These are phyloP conservation scores for Monopis laevigella DNA, from an alignment of 2,888 invertebrate genomes.

Conservation along the genomic window DNA sequence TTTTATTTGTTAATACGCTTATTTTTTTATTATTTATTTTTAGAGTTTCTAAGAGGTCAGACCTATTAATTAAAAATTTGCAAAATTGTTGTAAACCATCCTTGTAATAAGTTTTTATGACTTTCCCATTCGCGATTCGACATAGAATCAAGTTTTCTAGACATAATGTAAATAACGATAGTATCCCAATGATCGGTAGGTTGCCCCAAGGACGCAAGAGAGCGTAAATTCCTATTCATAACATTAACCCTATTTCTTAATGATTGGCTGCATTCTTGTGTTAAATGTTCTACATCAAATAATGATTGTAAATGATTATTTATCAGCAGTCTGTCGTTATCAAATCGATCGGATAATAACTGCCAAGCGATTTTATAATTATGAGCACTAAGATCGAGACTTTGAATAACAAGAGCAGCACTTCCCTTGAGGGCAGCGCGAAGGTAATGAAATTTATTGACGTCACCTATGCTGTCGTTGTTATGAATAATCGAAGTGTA, in stretches of 20 bases:
- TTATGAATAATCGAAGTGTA: conserved; percentile 3
- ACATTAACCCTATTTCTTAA: conserved; percentile 18
- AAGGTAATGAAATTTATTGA: conserved; percentile 13
- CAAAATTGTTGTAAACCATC: background rate
- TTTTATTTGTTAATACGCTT: background rate
- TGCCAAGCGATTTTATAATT: conserved; percentile 17
- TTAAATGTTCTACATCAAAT: conserved; percentile 16
- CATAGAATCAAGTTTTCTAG: conserved; percentile 18
- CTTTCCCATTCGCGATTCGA: conserved; percentile 8
- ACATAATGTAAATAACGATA: conserved; percentile 18
- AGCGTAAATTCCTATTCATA: conserved; percentile 23
- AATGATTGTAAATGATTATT: conserved; percentile 18
- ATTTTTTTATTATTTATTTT: background rate
- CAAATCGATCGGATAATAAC: conserved; percentile 14
- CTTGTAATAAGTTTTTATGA: background rate
- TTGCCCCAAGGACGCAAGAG: conserved; percentile 20
- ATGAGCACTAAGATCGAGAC: conserved; percentile 12
- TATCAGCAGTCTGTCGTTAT: conserved; percentile 17
- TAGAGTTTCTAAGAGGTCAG: conserved; percentile 5
- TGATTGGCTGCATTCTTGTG: conserved; percentile 13
- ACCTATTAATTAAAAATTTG: background rate
- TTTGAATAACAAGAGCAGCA: conserved; percentile 14
- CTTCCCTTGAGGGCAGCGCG: conserved; percentile 12
- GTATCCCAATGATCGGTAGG: conserved; percentile 21
- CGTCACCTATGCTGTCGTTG: conserved; percentile 1